A percentile compares a stretch with the other conserved stretches of the same genome.
Evolutionary conservation across 2,797 vertebrate genomes (phyloP).

Genomic region (Apogon talboti): DNA sequence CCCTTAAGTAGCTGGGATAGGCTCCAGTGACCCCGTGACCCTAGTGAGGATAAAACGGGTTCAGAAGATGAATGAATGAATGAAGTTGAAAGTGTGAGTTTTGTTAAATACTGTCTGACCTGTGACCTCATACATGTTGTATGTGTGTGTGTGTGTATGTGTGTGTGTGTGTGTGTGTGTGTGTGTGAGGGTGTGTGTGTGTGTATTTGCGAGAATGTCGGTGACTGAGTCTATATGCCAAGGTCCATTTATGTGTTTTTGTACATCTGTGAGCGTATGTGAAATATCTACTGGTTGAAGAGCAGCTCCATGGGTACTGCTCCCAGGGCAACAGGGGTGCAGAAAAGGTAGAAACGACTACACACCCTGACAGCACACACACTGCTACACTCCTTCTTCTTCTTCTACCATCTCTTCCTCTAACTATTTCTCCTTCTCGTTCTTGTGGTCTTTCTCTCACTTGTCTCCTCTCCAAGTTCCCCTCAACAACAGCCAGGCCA

Average conservation of each 20-base stretch:
- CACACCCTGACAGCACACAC: constrained; percentile 26
- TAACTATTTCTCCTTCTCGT: constrained; percentile 46
- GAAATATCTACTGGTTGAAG: constrained; percentile 72
- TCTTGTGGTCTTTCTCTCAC: constrained; percentile 57
- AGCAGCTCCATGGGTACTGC: constrained; percentile 77
- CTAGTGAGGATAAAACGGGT: no score
- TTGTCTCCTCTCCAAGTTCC: constrained; percentile 74
- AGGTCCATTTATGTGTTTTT: constrained; percentile 20
- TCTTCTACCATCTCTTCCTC: constrained; percentile 31
- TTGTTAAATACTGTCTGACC: constrained; percentile 22
- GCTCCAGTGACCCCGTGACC: no score
- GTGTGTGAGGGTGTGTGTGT: constrained; percentile 11
- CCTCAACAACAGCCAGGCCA: constrained; percentile 84
- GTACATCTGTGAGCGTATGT: constrained; percentile 15
- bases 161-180: constrained; percentile 1
- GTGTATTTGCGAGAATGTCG: constrained; percentile 11
- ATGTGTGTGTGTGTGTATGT: constrained; percentile 21
- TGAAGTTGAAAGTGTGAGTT: not conserved
- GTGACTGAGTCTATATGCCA: constrained; percentile 22
- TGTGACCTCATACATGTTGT: constrained; percentile 14
- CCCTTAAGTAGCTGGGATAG: no score
- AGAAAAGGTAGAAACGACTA: constrained; percentile 54
- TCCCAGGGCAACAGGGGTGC: constrained; percentile 77
- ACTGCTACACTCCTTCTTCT: not conserved
- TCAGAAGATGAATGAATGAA: no score